These are phyloP conservation scores for Neoascia interrupta DNA, from an alignment of 2,888 invertebrate genomes.

Conservation along the genomic window DNA sequence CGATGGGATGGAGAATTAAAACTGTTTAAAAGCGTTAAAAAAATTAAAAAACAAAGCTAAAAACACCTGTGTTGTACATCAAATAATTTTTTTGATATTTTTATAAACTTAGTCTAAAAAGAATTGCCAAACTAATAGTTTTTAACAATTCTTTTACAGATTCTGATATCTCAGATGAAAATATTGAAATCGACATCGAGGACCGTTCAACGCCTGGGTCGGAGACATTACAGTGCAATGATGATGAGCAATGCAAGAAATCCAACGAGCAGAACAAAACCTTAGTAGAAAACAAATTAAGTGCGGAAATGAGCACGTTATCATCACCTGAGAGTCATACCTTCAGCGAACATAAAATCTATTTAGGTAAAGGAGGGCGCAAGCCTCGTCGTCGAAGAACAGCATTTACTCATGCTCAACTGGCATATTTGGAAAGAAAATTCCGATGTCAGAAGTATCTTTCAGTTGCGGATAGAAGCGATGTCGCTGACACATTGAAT, in stretches of 20 bases:
- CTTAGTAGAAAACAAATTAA: constrained; percentile 74
- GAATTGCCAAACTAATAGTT: no score
- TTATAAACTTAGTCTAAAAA: no score
- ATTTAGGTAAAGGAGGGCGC: constrained; percentile 82
- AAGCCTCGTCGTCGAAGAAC: constrained; percentile 92
- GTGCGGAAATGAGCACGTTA: constrained; percentile 74
- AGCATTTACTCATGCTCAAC: constrained; percentile 96
- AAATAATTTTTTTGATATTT: no score
- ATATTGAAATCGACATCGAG: constrained; percentile 79
- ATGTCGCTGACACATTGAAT: constrained; percentile 93
- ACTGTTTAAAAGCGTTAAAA: no score
- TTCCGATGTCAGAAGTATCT: constrained; percentile 96
- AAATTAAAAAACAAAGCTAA: no score
- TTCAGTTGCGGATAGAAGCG: constrained; percentile 94
- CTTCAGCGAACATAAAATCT: constrained; percentile 75
- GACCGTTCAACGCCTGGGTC: constrained; percentile 79
- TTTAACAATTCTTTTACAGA: constrained; percentile 73
- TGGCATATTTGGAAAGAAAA: constrained; percentile 94
- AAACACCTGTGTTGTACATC: no score
- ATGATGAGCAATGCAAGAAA: constrained; percentile 51
- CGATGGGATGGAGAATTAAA: no score
- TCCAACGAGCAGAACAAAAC: constrained; percentile 70
- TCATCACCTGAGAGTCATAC: constrained; percentile 69
- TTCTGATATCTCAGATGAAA: constrained; percentile 78
- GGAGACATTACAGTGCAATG: constrained; percentile 74